Evolutionary conservation across 2,888 invertebrate species (phyloP).

Genomic region (Dryocosmus kuriphilus): DNA sequence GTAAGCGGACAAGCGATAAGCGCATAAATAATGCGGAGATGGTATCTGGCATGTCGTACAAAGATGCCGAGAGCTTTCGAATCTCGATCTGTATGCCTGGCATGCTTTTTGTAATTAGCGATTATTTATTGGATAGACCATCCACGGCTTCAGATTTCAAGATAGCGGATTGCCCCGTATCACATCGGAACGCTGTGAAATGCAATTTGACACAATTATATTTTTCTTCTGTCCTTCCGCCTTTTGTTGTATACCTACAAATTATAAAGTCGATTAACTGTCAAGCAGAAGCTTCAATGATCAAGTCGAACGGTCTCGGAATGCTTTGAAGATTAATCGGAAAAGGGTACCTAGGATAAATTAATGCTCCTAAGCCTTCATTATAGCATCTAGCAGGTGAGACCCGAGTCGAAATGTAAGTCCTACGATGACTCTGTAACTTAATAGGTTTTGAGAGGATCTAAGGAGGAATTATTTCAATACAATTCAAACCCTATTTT

Average conservation of each 20-base stretch:
- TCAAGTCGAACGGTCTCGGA: slow-evolving; percentile 24
- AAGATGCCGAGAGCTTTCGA: slow-evolving; percentile 47
- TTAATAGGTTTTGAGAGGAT: too few species aligned
- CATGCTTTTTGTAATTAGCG: slow-evolving; percentile 54
- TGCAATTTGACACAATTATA: slow-evolving; percentile 61
- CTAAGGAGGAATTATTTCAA: too few species aligned
- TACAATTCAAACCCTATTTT: too few species aligned
- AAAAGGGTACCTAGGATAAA: neutral
- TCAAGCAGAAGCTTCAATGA: slow-evolving; percentile 48
- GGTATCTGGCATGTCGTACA: slow-evolving; percentile 43
- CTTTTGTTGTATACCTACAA: neutral
- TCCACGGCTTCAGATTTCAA: slow-evolving; percentile 40
- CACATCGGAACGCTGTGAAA: slow-evolving; percentile 51
- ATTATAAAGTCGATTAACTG: slow-evolving; percentile 54
- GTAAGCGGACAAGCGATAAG: slow-evolving; percentile 45
- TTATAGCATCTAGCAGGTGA: too few species aligned
- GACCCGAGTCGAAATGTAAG: too few species aligned
- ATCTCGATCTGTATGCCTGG: slow-evolving; percentile 1
- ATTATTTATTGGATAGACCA: slow-evolving; percentile 52
- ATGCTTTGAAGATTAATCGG: neutral
- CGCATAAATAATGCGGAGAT: slow-evolving; percentile 47
- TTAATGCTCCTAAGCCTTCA: neutral
- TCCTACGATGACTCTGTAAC: too few species aligned
- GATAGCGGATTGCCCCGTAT: slow-evolving; percentile 44
- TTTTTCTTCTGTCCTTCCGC: slow-evolving; percentile 39